A percentile compares a stretch with the other conserved stretches of the same genome.
Conservation (phyloP, 2,888 invertebrate genomes). For the Drosophila mayaguana region DNA sequence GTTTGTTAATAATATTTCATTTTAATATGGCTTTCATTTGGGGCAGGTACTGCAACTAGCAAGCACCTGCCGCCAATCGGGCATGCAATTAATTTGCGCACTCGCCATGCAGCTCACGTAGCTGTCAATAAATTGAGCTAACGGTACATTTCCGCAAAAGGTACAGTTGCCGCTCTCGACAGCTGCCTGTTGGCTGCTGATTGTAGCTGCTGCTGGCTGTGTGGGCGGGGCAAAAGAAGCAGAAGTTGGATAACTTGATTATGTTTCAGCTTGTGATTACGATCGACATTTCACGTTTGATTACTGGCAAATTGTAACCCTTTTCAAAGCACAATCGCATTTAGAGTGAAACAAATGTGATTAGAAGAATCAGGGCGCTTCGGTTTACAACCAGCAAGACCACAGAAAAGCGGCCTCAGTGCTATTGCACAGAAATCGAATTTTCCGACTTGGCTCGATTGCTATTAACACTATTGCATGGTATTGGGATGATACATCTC, state of each 20-base stretch:
- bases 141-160: constrained; percentile 1
- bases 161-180: constrained; percentile 8
- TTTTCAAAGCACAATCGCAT: background rate
- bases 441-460: background rate
- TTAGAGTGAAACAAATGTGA: background rate
- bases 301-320: constrained; percentile 6
- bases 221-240: background rate
- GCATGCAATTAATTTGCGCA: constrained; percentile 36
- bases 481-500: too few species aligned
- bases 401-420: background rate
- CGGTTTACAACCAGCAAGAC: background rate
- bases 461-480: too few species aligned
- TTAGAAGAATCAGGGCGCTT: background rate
- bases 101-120: constrained; percentile 41
- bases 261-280: constrained; percentile 12
- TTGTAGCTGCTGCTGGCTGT: too few species aligned
- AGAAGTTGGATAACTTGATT: constrained; percentile 17
- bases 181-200: background rate
- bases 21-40: constrained; percentile 2
- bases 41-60: background rate
- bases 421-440: background rate
- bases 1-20: constrained; percentile 6
- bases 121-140: constrained; percentile 26
- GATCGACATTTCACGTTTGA: constrained; percentile 10
- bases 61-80: constrained; percentile 23